Evolutionary conservation across 2,113 vertebrate species (phyloP).

Genomic region (Myotis davidii): DNA sequence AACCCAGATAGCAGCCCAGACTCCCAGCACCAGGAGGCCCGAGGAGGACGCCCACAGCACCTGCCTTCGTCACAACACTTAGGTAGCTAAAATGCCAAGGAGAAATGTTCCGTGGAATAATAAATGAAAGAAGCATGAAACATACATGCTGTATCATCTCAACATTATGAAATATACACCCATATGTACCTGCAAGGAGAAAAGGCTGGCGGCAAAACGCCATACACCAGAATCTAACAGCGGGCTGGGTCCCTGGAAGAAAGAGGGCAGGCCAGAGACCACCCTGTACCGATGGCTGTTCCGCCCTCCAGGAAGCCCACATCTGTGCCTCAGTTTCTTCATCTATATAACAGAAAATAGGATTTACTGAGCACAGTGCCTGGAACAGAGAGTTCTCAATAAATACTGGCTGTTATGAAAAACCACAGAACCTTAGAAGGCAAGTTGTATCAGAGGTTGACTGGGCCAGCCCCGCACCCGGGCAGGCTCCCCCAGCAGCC

Average conservation of each 20-base stretch:
- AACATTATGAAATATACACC: not conserved
- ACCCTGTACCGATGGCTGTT: not conserved
- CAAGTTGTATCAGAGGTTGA: not conserved
- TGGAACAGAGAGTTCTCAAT: not conserved
- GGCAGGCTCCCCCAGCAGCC: not conserved
- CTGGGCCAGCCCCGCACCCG: not conserved
- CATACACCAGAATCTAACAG: not conserved
- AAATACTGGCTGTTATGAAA: not conserved
- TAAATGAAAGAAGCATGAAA: not conserved
- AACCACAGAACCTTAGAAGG: not conserved
- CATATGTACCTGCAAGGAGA: not conserved
- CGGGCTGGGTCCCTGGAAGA: not conserved
- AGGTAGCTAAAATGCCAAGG: not conserved
- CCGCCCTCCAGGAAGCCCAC: not conserved
- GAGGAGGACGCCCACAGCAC: accelerated
- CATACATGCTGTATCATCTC: not conserved
- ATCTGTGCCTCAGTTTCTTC: not conserved
- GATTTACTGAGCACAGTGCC: not conserved
- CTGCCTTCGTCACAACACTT: not conserved
- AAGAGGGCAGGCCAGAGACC: not conserved
- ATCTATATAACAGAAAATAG: not conserved
- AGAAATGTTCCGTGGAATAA: not conserved
- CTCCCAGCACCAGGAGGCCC: not conserved
- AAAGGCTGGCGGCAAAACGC: not conserved
- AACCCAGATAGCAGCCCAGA: not conserved